Percentiles rank a stretch among this genome's conserved stretches.
Conservation (phyloP, 2,797 vertebrate species). For the Rousettus madagascariensis region DNA sequence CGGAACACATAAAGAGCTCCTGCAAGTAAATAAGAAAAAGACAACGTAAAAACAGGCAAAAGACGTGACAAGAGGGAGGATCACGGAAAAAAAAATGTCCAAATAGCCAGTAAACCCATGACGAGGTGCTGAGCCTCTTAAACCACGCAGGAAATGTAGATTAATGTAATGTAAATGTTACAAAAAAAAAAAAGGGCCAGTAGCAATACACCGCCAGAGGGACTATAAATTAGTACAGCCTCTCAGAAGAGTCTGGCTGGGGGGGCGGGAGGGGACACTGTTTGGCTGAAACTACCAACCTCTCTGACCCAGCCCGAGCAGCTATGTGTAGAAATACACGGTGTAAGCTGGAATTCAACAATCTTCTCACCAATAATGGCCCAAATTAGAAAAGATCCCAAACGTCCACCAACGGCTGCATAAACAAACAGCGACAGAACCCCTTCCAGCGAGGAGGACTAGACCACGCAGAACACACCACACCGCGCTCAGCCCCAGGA, state of each 20-base stretch:
- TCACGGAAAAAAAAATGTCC: not conserved
- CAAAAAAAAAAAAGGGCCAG: not conserved
- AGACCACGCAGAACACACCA: no score
- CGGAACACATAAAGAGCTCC: not conserved
- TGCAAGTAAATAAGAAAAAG: not conserved
- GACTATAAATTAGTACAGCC: accelerated
- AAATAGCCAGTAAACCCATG: not conserved
- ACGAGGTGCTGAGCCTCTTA: not conserved
- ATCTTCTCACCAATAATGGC: no score
- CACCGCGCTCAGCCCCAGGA: no score
- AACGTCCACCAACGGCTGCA: not conserved
- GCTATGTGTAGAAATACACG: not conserved
- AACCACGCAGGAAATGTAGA: accelerated
- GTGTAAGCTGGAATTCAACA: accelerated
- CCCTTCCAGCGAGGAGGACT: not conserved
- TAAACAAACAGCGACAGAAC: no score
- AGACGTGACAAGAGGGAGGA: not conserved
- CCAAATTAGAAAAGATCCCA: not conserved
- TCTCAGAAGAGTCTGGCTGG: not conserved
- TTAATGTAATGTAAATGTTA: no score
- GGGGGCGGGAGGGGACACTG: no score
- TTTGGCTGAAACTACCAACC: not conserved
- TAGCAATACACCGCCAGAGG: not conserved
- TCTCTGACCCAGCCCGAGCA: not conserved
- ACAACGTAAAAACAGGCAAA: not conserved